These are phyloP conservation scores for Okamejei kenojei DNA, from an alignment of 2,797 vertebrate genomes.

Conservation along the genomic window DNA sequence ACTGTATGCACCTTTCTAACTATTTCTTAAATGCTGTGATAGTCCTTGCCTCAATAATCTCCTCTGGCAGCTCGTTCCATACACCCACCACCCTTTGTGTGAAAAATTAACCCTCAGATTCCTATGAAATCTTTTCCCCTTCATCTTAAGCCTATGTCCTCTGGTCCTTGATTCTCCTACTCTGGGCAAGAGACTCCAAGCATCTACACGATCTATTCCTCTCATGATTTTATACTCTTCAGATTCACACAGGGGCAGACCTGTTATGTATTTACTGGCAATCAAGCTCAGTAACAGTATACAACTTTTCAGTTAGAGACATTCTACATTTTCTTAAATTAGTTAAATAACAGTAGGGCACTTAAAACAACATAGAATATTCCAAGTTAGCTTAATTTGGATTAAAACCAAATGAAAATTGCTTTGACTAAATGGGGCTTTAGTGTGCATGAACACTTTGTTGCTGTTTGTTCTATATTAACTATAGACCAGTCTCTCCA, in stretches of 20 bases:
- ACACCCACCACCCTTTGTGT: no score
- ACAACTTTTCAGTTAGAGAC: neutral
- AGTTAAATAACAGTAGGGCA: constrained; percentile 7
- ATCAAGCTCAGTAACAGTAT: neutral
- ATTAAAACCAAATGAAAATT: constrained; percentile 17
- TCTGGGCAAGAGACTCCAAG: no score
- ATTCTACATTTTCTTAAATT: neutral
- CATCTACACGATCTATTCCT: no score
- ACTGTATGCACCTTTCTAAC: no score
- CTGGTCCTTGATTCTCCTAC: no score
- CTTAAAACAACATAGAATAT: neutral
- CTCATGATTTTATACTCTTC: no score
- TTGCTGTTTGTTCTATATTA: neutral
- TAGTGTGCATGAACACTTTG: neutral
- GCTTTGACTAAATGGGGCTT: constrained; percentile 16
- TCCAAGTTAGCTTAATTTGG: constrained; percentile 24
- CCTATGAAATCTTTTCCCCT: no score
- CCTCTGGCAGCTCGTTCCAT: no score
- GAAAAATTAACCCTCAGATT: no score
- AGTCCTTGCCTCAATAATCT: no score
- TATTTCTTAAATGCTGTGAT: no score
- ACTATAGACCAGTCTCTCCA: neutral
- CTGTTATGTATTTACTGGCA: neutral
- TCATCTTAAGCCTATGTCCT: no score
- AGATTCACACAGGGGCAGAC: neutral